phyloP scores from a whole-genome alignment of 1,140 invertebrate species.

The Euglossa dilemma region DNA sequence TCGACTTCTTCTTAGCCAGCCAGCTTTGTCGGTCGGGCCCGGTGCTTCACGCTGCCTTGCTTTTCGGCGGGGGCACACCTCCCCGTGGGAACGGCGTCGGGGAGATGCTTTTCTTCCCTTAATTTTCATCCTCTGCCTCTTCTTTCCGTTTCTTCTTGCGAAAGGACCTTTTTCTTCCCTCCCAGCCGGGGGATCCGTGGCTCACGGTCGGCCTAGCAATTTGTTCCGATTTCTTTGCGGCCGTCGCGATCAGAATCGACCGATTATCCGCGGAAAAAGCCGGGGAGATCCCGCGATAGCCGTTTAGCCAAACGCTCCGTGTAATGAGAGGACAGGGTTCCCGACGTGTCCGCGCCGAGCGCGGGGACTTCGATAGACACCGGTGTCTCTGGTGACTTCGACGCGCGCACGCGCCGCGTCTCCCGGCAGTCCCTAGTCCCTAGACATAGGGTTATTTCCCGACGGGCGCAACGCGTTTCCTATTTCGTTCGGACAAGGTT shows the following conservation, averaged over 20 bases:
- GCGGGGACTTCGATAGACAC: conserved; percentile 23
- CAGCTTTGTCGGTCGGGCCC: conserved; percentile 59
- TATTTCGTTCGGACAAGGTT: no score
- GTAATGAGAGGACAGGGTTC: neutral
- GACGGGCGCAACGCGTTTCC: no score
- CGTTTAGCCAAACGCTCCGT: neutral
- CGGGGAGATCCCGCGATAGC: neutral
- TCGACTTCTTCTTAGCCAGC: conserved; percentile 33
- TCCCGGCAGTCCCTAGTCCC: no score
- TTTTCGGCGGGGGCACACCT: conserved; percentile 29
- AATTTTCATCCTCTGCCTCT: conserved; percentile 4
- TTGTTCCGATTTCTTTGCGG: conserved; percentile 28
- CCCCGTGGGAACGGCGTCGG: conserved; percentile 24
- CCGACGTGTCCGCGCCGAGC: neutral
- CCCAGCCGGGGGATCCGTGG: neutral
- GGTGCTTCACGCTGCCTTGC: conserved; percentile 53
- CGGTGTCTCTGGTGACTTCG: conserved; percentile 9
- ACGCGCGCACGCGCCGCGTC: neutral
- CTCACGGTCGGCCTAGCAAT: conserved; percentile 18
- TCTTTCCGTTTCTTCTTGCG: neutral
- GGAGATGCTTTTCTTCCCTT: conserved; percentile 9
- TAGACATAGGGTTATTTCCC: no score
- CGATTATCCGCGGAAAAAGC: neutral
- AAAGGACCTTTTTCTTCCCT: neutral
- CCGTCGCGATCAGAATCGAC: conserved; percentile 1